Base-by-base conservation (phyloP, 2,888 invertebrate species). In the Caenorhabditis panamensis region DNA sequence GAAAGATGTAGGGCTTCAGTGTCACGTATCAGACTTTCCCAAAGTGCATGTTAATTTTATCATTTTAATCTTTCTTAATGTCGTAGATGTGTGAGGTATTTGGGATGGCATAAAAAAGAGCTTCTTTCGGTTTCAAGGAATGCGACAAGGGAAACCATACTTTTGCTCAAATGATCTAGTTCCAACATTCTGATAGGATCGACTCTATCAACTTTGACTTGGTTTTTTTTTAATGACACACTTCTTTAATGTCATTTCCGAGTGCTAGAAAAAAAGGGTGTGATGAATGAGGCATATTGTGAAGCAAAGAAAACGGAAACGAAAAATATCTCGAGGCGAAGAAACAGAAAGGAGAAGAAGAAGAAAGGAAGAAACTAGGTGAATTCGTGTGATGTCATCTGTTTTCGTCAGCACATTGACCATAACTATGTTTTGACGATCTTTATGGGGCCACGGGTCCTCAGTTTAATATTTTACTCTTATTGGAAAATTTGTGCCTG, bases 311-410 rank as follows among this genome's bases (percentile, higher is more conserved):
- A 59, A 54, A 41, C 62, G 62, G 41, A 18, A 28, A 62, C 51
- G 62, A 51, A 62, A 41, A 61, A 59, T 66, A 75, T 66, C 37
- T 66, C 49, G 66, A 75, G 66, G 61, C 66, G 49, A 47, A 47
- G 31, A 63, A 51, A 44, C 41, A 59, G 28, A 71, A 49, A 28
- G 53, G n/a, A 22, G 51, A 61, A 51, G 37, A 20, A 47, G 41
- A n/a, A 26, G 28, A 49, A 24, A 22, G 28, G 36, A 58, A 72
- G 56, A 51, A 75, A 66, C 66, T 75, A 75, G 66, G 66, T 75
- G 51, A 59, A 75, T 64, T 75, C 37, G 66, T 66, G 75, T 75
- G 66, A 75, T 75, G 66, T 75, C 75, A 75, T 75, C 53, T 75
- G 66, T 59, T 75, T 75, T 75, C 36, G 61, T 49, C 36, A 26